Evolutionary conservation across 1,140 invertebrate species (phyloP).

Genomic region (Zophobas atratus): DNA sequence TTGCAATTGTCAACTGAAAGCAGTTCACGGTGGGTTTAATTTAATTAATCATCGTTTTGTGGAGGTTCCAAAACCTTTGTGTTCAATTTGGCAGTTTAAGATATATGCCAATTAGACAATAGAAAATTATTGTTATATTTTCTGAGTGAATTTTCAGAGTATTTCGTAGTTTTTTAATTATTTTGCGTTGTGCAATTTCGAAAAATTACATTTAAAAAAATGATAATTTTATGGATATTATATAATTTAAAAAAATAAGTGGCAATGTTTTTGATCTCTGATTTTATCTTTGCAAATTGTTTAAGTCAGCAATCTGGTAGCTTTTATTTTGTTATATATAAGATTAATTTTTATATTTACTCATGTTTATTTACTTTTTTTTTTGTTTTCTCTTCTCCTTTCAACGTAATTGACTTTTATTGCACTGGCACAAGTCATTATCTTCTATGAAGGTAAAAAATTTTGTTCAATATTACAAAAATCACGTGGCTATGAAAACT

Average conservation of each 20-base stretch:
- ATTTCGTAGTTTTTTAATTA: constrained; percentile 19
- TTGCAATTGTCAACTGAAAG: neutral
- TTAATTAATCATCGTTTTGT: constrained; percentile 38
- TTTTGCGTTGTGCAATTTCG: constrained; percentile 56
- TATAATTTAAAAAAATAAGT: constrained; percentile 72
- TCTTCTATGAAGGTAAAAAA: constrained; percentile 75
- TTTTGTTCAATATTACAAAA: constrained; percentile 57
- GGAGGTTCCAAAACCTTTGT: constrained; percentile 55
- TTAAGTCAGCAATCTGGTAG: constrained; percentile 63
- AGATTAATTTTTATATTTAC: constrained; percentile 55
- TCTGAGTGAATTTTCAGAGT: constrained; percentile 36
- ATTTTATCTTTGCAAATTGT: constrained; percentile 76
- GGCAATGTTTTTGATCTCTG: constrained; percentile 83
- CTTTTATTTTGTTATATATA: constrained; percentile 64
- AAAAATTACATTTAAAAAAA: constrained; percentile 48
- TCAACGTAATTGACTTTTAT: constrained; percentile 71
- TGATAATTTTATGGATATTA: constrained; percentile 41
- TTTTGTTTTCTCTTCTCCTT: constrained; percentile 71
- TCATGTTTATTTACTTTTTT: constrained; percentile 69
- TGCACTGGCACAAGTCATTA: constrained; percentile 67
- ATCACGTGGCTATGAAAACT: constrained; percentile 59
- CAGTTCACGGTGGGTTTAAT: constrained; percentile 13
- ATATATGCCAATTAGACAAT: constrained; percentile 21
- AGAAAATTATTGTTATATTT: constrained; percentile 35
- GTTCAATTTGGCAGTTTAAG: constrained; percentile 53